Evolutionary conservation across 1,140 invertebrate species (phyloP).

Genomic region (Brachionus asplanchnoidis): DNA sequence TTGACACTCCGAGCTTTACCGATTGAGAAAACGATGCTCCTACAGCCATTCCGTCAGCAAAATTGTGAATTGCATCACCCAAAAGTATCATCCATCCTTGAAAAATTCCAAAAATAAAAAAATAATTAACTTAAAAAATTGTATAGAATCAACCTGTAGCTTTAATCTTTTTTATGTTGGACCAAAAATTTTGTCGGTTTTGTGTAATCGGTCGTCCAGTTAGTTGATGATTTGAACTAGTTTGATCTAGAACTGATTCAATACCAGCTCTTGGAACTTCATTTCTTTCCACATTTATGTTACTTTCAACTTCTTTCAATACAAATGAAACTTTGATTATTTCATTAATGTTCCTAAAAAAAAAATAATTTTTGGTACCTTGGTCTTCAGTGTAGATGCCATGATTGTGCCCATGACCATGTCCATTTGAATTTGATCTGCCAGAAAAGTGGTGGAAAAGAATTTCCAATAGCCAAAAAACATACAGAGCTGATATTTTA

Average conservation of each 20-base stretch:
- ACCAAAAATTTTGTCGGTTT: not conserved
- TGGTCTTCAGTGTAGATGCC: conserved; percentile 1
- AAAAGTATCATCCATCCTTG: conserved; percentile 56
- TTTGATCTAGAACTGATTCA: not conserved
- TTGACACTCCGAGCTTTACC: conserved; percentile 52
- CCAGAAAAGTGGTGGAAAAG: conserved; percentile 12
- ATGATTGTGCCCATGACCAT: conserved; percentile 34
- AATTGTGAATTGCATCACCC: conserved; percentile 60
- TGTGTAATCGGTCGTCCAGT: not conserved
- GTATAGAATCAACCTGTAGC: not conserved
- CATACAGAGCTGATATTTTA: not conserved
- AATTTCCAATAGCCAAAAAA: conserved; percentile 22
- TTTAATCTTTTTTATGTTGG: conserved; percentile 18
- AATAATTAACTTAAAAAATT: not conserved
- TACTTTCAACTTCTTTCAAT: not conserved
- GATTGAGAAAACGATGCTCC: conserved; percentile 58
- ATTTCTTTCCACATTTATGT: not conserved
- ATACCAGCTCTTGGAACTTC: not conserved
- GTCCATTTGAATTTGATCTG: not conserved
- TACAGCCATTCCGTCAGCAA: conserved; percentile 59
- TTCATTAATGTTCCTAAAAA: not conserved
- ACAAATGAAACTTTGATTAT: not conserved
- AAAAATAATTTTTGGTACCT: not conserved
- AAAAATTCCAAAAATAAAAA: conserved; percentile 20
- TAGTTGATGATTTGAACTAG: not conserved